Evolutionary conservation across 2,113 vertebrate species (phyloP), one percentile per base, ranked within the genome.

Genomic region (Daphoenositta chrysoptera): DNA sequence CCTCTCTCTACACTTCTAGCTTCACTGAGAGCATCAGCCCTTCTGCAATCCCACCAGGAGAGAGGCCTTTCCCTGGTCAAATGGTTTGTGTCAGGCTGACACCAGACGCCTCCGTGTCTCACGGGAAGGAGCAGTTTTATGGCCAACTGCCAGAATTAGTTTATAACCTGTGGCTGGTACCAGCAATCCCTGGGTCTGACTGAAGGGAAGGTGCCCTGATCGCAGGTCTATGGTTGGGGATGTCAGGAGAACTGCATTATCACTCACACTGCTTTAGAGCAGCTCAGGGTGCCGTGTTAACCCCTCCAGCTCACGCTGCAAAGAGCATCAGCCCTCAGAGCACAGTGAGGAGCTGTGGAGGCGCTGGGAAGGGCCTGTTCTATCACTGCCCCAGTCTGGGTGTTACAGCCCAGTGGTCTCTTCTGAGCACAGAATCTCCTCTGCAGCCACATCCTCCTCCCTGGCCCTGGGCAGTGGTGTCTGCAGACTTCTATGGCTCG

Each of bases 11-110:
- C 35, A 35, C 42, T 61, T 81, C 90, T 31, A 56, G 78, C 48
- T 87, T 80, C 5, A 2, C 89, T 94, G 77, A 85, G 66, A 94
- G 76, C 90, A 91, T 30, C 73, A 51, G 75, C 80, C 73, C 78
- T 86, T 72, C 87, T 89, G 72, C 89, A 88, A 18, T 56, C 93
- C 92, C 92, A 92, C 48, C 57, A 92, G 69, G 81, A 87, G 61
- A 87, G 53, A 56, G 30, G 76, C 81, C 87, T 93, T 85, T 83
- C 83, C 93, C 90, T 84, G 64, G n/a, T 96, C 86, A 94, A 95
- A 97, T 97, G 97, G 94, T 96, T 97, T 97, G 88, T 97, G 94
- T 96, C 93, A 94, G 95, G 76, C 89, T 94, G 95, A 98, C 96
- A 97, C 94, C 92, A 97, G 97, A 96, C 45, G 50, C 95, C 90